Conservation (phyloP, 2,888 invertebrate species). For the Drosophila mettleri region DNA sequence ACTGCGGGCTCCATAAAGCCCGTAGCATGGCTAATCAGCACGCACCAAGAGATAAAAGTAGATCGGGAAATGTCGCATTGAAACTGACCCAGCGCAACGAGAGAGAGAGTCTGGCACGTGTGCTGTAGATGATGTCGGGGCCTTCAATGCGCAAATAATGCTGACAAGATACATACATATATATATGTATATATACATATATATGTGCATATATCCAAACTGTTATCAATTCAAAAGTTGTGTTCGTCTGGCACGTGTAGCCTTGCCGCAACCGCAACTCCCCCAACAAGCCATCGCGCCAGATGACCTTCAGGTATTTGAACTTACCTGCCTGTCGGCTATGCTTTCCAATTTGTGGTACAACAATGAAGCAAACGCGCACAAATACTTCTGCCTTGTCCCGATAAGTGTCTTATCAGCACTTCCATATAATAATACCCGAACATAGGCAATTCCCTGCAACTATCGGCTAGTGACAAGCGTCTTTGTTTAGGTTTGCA, state of each 20-base stretch:
- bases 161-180: neutral
- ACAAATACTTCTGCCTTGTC: conserved; percentile 19
- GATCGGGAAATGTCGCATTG: conserved; percentile 12
- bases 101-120: conserved; percentile 3
- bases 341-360: conserved; percentile 4
- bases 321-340: conserved; percentile 16
- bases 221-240: conserved; percentile 28
- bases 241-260: conserved; percentile 37
- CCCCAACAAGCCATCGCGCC: neutral
- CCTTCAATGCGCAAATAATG: neutral
- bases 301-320: conserved; percentile 38
- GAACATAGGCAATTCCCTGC: neutral
- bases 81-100: conserved; percentile 44
- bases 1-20: conserved; percentile 32
- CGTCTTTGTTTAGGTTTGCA: neutral
- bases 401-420: conserved; percentile 49
- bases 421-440: conserved; percentile 29
- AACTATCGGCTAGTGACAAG: neutral
- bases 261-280: neutral
- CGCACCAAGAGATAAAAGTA: conserved; percentile 34
- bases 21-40: conserved; percentile 58
- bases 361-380: conserved; percentile 5
- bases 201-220: neutral
- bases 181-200: neutral
- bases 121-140: neutral